Percentiles rank a stretch among this genome's conserved stretches.
Evolutionary conservation across 2,113 vertebrate species (phyloP).

Genomic region (Canis aureus): DNA sequence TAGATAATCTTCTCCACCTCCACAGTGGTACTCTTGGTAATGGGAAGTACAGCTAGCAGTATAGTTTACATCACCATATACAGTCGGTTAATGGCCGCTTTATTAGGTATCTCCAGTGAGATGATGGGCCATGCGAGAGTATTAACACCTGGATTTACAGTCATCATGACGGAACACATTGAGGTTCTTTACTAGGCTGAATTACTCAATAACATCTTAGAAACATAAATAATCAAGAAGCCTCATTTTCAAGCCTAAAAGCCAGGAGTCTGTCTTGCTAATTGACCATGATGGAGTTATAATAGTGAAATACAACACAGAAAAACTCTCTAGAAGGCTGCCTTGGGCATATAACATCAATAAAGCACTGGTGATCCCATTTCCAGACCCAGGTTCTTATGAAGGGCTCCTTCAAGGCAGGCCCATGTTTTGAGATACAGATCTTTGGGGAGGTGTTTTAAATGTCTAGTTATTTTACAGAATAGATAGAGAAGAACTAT

Average conservation of each 20-base stretch:
- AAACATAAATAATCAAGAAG: constrained; percentile 92
- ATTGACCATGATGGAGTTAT: constrained; percentile 92
- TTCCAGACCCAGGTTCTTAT: constrained; percentile 78
- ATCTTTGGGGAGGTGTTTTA: constrained; percentile 76
- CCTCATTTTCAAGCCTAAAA: constrained; percentile 90
- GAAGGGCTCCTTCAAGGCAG: constrained; percentile 66
- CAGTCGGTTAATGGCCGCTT: constrained; percentile 88
- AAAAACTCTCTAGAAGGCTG: constrained; percentile 82
- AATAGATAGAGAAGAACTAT: constrained; percentile 61
- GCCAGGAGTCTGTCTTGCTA: constrained; percentile 88
- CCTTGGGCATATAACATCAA: constrained; percentile 71
- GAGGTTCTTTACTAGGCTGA: constrained; percentile 88
- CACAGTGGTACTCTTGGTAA: constrained; percentile 83
- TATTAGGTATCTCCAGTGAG: constrained; percentile 89
- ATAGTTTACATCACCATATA: constrained; percentile 85
- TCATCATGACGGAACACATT: constrained; percentile 85
- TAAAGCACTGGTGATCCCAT: constrained; percentile 80
- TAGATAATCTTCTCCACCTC: constrained; percentile 83
- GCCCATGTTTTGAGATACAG: constrained; percentile 80
- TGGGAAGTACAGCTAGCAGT: constrained; percentile 84
- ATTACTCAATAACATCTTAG: constrained; percentile 90
- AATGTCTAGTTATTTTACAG: constrained; percentile 71
- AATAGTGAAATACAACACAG: constrained; percentile 89
- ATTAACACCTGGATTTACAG: constrained; percentile 92
- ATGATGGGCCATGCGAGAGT: constrained; percentile 87